Evolutionary conservation across 2,888 invertebrate species (phyloP).

Genomic region (Parnassius glacialis): DNA sequence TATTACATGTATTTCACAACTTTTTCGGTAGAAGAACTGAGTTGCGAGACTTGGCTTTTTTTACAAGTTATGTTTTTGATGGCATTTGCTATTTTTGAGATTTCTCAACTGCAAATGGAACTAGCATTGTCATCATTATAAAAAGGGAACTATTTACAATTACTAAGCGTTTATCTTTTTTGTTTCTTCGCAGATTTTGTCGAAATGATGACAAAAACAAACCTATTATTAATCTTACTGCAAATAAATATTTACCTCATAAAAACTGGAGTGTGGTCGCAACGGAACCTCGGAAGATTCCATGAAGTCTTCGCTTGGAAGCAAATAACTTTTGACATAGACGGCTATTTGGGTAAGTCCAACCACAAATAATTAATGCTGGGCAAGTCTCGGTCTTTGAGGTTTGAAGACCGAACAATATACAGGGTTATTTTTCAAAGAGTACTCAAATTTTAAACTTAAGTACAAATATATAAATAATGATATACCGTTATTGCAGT

Average conservation of each 20-base stretch:
- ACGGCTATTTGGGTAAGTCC: slow-evolving; percentile 55
- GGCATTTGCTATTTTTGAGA: no score
- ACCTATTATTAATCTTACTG: not conserved
- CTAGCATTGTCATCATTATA: not conserved
- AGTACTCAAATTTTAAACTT: no score
- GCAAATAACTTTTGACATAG: slow-evolving; percentile 67
- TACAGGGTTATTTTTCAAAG: no score
- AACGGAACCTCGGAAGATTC: slow-evolving; percentile 43
- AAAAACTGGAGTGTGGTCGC: not conserved
- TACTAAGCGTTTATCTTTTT: not conserved
- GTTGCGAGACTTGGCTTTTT: no score
- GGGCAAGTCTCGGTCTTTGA: no score
- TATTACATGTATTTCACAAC: no score
- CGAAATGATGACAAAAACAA: slow-evolving; percentile 8
- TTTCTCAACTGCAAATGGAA: no score
- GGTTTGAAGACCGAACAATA: no score
- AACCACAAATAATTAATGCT: not conserved
- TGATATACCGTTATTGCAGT: no score
- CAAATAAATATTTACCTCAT: slow-evolving; percentile 6
- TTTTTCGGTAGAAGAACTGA: no score
- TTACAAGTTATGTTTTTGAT: no score
- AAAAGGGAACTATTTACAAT: not conserved
- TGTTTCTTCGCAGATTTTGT: not conserved
- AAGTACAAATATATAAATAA: no score
- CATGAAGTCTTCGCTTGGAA: slow-evolving; percentile 75